Evolutionary conservation across 2,113 vertebrate genomes (phyloP).

Genomic region (Hypomesus transpacificus): DNA sequence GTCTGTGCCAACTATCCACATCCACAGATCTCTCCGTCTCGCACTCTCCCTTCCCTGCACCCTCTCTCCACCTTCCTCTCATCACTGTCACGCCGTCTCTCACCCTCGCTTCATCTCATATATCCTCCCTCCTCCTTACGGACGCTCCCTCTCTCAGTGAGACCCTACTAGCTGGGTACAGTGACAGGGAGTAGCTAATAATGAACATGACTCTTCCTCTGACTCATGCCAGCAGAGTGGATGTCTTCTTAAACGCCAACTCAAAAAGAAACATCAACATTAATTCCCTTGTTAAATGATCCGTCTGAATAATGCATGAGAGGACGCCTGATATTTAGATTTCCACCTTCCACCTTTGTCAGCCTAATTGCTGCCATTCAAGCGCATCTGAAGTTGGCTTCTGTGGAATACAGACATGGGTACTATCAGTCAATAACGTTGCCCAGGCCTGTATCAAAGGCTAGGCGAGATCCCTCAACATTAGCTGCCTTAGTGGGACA

Average conservation of each 20-base stretch:
- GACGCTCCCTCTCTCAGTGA: constrained; percentile 23
- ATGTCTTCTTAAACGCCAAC: constrained; percentile 64
- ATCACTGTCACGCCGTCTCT: not conserved
- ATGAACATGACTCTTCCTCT: constrained; percentile 56
- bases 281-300: constrained; percentile 70
- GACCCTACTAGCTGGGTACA: not conserved
- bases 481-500: constrained; percentile 50
- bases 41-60: constrained; percentile 27
- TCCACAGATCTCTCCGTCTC: constrained; percentile 19
- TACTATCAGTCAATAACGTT: constrained; percentile 65
- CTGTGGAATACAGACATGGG: constrained; percentile 47
- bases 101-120: not conserved
- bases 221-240: constrained; percentile 61
- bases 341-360: constrained; percentile 65
- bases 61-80: not conserved
- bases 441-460: constrained; percentile 63
- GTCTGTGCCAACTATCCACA: constrained; percentile 23
- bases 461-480: constrained; percentile 12
- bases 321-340: constrained; percentile 65
- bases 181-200: constrained; percentile 63
- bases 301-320: constrained; percentile 72
- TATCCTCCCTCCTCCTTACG: not conserved
- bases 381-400: constrained; percentile 49
- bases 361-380: constrained; percentile 70
- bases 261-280: constrained; percentile 71